Conservation (phyloP, 2,797 vertebrate genomes). For the Peromyscus nudipes region DNA sequence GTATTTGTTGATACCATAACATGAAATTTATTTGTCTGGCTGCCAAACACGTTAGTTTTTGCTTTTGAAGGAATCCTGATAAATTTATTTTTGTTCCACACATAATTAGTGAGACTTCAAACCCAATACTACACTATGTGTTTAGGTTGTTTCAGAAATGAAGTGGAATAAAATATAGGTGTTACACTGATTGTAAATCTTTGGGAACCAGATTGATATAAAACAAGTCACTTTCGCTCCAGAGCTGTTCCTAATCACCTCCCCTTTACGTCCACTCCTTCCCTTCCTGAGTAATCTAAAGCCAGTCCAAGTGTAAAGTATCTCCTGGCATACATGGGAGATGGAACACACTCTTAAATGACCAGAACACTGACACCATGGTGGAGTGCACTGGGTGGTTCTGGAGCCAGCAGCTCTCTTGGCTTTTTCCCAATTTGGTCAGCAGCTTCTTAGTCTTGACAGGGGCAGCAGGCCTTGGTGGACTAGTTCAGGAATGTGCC, state of each 20-base stretch:
- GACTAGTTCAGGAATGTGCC: conserved; percentile 37
- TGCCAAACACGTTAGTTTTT: conserved; percentile 50
- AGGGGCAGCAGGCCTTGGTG: not conserved
- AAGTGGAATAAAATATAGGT: conserved; percentile 63
- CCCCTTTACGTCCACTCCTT: not conserved
- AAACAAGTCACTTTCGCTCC: conserved; percentile 35
- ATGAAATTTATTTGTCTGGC: conserved; percentile 62
- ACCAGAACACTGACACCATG: not conserved
- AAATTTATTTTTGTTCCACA: conserved; percentile 69
- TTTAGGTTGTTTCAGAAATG: conserved; percentile 63
- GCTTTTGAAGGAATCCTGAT: conserved; percentile 59
- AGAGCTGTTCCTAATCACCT: conserved; percentile 15
- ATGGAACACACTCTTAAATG: not conserved
- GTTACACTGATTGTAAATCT: conserved; percentile 32
- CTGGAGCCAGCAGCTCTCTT: not conserved
- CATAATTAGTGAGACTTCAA: conserved; percentile 57
- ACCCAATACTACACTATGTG: not conserved
- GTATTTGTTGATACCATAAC: conserved; percentile 55
- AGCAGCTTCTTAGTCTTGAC: not conserved
- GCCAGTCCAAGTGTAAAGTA: not conserved
- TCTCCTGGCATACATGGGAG: not conserved
- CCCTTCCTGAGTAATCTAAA: not conserved
- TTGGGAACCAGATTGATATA: conserved; percentile 61
- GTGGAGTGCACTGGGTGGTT: not conserved
- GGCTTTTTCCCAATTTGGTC: not conserved